These are phyloP conservation scores for Donacobius atricapilla DNA, from an alignment of 2,113 vertebrate genomes.

Conservation along the genomic window DNA sequence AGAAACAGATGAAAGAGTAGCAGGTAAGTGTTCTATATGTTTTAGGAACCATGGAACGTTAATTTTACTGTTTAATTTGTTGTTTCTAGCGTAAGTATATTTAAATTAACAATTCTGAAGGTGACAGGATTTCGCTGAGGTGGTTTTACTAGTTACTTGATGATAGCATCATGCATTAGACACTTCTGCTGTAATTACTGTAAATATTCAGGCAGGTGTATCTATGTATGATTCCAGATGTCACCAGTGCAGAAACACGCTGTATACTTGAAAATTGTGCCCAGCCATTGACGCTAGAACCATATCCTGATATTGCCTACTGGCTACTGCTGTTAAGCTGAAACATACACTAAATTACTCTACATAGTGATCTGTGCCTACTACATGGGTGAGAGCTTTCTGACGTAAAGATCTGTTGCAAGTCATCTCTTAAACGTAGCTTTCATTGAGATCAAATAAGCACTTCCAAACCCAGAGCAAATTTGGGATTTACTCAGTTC, in stretches of 20 bases:
- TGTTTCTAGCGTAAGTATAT: background rate
- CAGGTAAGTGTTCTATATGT: slow-evolving; percentile 79
- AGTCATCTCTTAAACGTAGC: background rate
- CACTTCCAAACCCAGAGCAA: background rate
- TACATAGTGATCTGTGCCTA: background rate
- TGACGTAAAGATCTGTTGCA: background rate
- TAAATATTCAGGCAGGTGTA: background rate
- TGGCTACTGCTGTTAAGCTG: background rate
- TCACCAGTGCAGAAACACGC: background rate
- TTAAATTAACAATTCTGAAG: background rate
- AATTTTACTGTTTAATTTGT: background rate
- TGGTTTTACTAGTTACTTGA: background rate
- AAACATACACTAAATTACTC: background rate
- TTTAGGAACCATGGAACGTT: background rate
- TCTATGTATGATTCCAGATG: background rate
- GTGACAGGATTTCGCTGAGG: background rate
- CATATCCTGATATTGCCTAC: background rate
- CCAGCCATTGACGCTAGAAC: background rate
- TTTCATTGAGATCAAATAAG: background rate
- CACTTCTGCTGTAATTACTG: background rate
- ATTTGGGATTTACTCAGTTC: background rate
- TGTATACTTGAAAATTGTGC: background rate
- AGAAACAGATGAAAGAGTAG: slow-evolving; percentile 92
- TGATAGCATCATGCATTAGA: background rate
- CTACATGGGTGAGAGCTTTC: background rate